phyloP scores from a whole-genome alignment of 2,888 invertebrate species.

The Poecilobothrus nobilitatus region DNA sequence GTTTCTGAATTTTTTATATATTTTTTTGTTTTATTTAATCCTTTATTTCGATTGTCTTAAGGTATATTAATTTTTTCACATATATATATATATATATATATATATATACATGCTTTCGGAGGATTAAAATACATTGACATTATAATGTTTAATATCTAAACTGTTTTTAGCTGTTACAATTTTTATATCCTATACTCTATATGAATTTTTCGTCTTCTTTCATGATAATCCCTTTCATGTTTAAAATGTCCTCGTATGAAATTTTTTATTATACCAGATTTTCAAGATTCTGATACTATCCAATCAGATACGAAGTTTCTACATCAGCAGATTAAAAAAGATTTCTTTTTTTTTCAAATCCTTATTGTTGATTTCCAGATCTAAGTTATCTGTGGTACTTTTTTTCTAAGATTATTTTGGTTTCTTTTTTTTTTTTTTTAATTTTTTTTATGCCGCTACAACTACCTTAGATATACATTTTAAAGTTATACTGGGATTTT shows the following conservation, averaged over 20 bases:
- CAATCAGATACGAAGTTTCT: not conserved
- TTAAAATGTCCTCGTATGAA: not conserved
- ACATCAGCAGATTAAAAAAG: not conserved
- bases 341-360: not conserved
- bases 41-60: not conserved
- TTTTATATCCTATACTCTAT: not conserved
- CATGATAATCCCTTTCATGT: not conserved
- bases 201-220: not conserved
- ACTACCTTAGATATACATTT: not conserved
- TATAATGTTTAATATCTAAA: not conserved
- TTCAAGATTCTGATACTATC: not conserved
- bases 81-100: too few relatives aligned
- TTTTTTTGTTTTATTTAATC: too few relatives aligned
- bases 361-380: not conserved
- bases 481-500: not conserved
- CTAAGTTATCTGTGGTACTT: not conserved
- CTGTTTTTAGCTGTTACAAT: not conserved
- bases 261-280: not conserved
- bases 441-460: not conserved
- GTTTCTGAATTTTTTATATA: too few relatives aligned
- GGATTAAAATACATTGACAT: not conserved
- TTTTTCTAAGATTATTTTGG: not conserved
- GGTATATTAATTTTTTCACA: not conserved
- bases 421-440: not conserved
- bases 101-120: not conserved